phyloP scores from a whole-genome alignment of 2,888 invertebrate species.

The Brachypalpus laphriformis region DNA sequence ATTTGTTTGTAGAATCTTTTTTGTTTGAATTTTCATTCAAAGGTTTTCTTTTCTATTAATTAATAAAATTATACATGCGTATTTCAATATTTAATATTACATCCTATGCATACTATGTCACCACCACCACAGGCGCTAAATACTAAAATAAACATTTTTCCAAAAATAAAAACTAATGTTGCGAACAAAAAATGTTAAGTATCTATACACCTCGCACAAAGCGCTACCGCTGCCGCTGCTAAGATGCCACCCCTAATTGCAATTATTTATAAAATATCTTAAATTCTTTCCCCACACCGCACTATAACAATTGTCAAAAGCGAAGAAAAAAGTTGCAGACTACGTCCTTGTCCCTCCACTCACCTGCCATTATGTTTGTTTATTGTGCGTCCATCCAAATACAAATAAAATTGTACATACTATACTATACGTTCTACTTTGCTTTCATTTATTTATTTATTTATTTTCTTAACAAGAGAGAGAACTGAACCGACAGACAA shows the following conservation, averaged over 20 bases:
- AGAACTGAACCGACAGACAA: constrained; percentile 36
- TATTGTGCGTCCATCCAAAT: constrained; percentile 55
- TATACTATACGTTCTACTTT: constrained; percentile 28
- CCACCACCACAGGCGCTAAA: constrained; percentile 21
- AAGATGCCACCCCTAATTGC: constrained; percentile 44
- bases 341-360: constrained; percentile 49
- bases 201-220: constrained; percentile 28
- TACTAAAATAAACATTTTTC: constrained; percentile 56
- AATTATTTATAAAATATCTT: constrained; percentile 58
- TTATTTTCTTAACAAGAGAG: constrained; percentile 62
- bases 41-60: neutral
- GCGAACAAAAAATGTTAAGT: constrained; percentile 24
- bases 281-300: constrained; percentile 32
- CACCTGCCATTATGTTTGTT: constrained; percentile 61
- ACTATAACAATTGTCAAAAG: constrained; percentile 28
- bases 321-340: constrained; percentile 26
- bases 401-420: constrained; percentile 49
- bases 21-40: neutral
- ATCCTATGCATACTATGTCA: constrained; percentile 29
- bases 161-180: constrained; percentile 68
- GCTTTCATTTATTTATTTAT: constrained; percentile 57
- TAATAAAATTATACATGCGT: constrained; percentile 1
- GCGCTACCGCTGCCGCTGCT: neutral
- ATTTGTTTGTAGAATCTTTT: neutral
- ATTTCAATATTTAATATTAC: constrained; percentile 24